These are phyloP conservation scores for Procavia capensis DNA, from an alignment of 2,113 vertebrate species.

Conservation along the genomic window DNA sequence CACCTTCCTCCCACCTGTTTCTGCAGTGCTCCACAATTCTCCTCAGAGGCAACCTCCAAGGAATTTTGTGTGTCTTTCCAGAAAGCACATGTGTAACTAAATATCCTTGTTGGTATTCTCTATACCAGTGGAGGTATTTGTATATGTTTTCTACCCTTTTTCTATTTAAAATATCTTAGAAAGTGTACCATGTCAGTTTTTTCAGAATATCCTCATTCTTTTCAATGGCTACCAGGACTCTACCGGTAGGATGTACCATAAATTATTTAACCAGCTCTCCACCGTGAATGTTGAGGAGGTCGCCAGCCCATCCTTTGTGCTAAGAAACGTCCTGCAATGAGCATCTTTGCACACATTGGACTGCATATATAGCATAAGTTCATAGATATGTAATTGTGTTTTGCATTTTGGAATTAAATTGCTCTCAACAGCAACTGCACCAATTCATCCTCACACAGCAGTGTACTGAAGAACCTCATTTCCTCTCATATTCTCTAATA, in stretches of 20 bases:
- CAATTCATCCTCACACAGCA: neutral
- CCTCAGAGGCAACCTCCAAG: neutral
- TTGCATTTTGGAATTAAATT: conserved; percentile 57
- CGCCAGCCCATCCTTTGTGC: conserved; percentile 31
- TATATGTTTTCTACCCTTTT: conserved; percentile 6
- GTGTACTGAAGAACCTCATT: neutral
- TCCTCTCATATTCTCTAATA: neutral
- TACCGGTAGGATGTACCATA: neutral
- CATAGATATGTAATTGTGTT: conserved; percentile 47
- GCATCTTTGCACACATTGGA: neutral
- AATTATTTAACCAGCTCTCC: neutral
- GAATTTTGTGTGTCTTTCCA: neutral
- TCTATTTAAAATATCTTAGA: conserved; percentile 12
- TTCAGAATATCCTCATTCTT: conserved; percentile 44
- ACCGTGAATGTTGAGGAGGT: neutral
- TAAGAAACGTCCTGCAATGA: neutral
- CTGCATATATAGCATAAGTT: conserved; percentile 16
- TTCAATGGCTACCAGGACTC: neutral
- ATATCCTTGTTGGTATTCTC: neutral
- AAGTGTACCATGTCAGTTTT: neutral
- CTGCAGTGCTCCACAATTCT: neutral
- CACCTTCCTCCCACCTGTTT: neutral
- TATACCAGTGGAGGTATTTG: neutral
- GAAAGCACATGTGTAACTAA: neutral
- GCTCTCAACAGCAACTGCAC: no score